A percentile compares a stretch with the other conserved stretches of the same genome.
These are phyloP conservation scores for Hormiphora californensis DNA, from an alignment of 37 sponge, comb jelly and placozoan species.

Conservation along the genomic window DNA sequence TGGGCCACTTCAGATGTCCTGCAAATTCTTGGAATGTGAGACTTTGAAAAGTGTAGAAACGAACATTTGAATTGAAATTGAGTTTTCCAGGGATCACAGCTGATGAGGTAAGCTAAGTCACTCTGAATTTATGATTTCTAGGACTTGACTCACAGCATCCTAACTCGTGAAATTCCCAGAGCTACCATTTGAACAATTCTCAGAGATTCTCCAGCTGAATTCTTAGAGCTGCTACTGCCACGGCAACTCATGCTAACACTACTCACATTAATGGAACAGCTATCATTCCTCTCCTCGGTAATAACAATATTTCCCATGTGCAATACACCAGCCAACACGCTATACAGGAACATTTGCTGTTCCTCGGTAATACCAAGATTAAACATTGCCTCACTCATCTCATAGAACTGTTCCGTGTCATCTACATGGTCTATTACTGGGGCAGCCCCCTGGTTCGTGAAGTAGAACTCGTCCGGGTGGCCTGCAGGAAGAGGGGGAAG, in stretches of 20 bases:
- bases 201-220: too few species aligned
- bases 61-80: too few species aligned
- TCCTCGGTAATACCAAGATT: conserved; percentile 64
- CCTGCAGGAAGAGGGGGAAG: not conserved
- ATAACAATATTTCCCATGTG: conserved; percentile 77
- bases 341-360: conserved; percentile 60
- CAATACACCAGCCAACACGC: conserved; percentile 72
- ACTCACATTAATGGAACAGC: conserved; percentile 28
- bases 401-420: conserved; percentile 62
- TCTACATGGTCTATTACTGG: conserved; percentile 56
- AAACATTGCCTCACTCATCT: conserved; percentile 61
- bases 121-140: too few species aligned
- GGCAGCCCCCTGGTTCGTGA: conserved; percentile 8
- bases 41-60: too few species aligned
- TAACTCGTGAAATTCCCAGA: too few species aligned
- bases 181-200: too few species aligned
- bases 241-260: not conserved
- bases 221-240: too few species aligned
- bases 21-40: not conserved
- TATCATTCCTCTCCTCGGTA: conserved; percentile 46
- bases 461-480: conserved; percentile 42
- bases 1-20: too few species aligned
- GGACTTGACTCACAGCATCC: too few species aligned
- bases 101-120: too few species aligned
- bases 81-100: too few species aligned